These are phyloP conservation scores for Cryptophagus acutangulus DNA, from an alignment of 2,888 invertebrate genomes.

Conservation along the genomic window DNA sequence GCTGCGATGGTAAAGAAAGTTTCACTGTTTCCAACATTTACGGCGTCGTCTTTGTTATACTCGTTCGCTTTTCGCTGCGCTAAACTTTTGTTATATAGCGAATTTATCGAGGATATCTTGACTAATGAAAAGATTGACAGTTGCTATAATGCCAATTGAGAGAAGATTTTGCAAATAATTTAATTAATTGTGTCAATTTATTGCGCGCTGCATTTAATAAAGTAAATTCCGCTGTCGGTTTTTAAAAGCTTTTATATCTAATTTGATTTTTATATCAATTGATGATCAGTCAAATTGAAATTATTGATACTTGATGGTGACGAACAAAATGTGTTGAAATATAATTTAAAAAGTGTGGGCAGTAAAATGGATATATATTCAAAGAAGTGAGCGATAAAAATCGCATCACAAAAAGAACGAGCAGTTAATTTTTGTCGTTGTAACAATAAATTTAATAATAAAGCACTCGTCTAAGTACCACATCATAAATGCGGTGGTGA, in stretches of 20 bases:
- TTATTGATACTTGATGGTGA: conserved; percentile 1
- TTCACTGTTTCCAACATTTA: too few relatives aligned
- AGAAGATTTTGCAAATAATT: conserved; percentile 1
- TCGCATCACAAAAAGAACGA: too few relatives aligned
- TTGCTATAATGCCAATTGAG: neutral
- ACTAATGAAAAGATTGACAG: conserved; percentile 5
- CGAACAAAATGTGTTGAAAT: neutral
- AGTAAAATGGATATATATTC: too few relatives aligned
- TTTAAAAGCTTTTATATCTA: too few relatives aligned
- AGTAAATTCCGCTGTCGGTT: conserved; percentile 1
- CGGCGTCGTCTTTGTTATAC: too few relatives aligned
- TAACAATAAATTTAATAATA: conserved; percentile 16
- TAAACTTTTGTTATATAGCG: too few relatives aligned
- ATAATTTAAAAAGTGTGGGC: neutral
- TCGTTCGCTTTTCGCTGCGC: too few relatives aligned
- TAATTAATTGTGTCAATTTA: conserved; percentile 2
- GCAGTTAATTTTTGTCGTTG: neutral
- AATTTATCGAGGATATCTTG: conserved; percentile 5
- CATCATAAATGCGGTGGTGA: conserved; percentile 17
- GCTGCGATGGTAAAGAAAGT: neutral
- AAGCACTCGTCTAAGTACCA: conserved; percentile 16
- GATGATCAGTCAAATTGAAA: too few relatives aligned
- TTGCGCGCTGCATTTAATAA: neutral
- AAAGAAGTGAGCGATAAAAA: too few relatives aligned
- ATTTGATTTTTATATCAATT: too few relatives aligned